Evolutionary conservation across 2,888 invertebrate species (phyloP).

Genomic region (Cataglyphis altisquamis): DNA sequence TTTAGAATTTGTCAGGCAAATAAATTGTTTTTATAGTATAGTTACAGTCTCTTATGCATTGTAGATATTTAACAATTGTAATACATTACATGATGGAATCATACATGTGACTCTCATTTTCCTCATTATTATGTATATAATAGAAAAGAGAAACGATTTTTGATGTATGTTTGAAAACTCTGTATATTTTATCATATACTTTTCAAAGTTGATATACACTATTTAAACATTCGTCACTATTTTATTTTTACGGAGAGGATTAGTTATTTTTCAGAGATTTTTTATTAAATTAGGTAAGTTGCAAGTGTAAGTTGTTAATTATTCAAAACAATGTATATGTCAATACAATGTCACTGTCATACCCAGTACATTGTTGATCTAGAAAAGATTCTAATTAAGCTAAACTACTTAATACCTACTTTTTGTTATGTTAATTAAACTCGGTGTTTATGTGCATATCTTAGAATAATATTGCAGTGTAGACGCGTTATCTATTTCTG

Average conservation of each 20-base stretch:
- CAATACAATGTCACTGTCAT: not conserved
- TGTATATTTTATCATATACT: constrained; percentile 12
- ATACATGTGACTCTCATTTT: constrained; percentile 33
- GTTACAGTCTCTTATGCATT: constrained; percentile 49
- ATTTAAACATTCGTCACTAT: constrained; percentile 16
- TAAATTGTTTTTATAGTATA: constrained; percentile 54
- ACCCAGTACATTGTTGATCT: constrained; percentile 7
- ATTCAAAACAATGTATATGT: not conserved
- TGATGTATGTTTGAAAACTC: not conserved
- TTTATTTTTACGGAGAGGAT: constrained; percentile 35
- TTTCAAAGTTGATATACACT: constrained; percentile 8
- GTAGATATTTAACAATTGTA: constrained; percentile 42
- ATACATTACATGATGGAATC: constrained; percentile 48
- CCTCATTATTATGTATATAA: constrained; percentile 37
- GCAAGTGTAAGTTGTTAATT: constrained; percentile 44
- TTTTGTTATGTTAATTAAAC: constrained; percentile 18
- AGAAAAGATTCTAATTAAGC: not conserved
- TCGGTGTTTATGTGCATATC: constrained; percentile 12
- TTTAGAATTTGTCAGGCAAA: constrained; percentile 41
- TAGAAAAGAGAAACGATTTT: constrained; percentile 18
- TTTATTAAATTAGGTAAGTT: constrained; percentile 64
- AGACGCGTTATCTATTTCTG: constrained; percentile 75
- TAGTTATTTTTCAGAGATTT: constrained; percentile 52
- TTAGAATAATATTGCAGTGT: constrained; percentile 62
- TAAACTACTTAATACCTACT: constrained; percentile 8